phyloP scores from a whole-genome alignment of 1,140 invertebrate genomes.

The Augochlora pura region DNA sequence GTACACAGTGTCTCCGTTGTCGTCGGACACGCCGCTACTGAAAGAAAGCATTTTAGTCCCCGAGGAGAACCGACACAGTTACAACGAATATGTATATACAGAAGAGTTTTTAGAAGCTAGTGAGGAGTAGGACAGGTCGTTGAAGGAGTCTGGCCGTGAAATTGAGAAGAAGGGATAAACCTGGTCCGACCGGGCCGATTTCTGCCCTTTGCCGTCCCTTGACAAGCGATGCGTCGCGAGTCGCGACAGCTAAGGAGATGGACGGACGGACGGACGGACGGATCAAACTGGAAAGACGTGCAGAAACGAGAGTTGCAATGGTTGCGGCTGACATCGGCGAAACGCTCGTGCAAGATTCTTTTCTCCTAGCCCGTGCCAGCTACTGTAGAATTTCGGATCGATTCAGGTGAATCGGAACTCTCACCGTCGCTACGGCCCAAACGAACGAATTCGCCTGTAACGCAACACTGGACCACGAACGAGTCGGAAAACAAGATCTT shows the following conservation, averaged over 20 bases:
- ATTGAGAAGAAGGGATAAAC: background rate
- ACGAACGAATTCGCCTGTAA: no score
- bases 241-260: background rate
- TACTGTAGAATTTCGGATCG: no score
- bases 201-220: background rate
- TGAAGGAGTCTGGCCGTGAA: no score
- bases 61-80: background rate
- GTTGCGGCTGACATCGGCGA: background rate
- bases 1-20: background rate
- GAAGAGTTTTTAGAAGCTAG: slow-evolving; percentile 38
- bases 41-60: slow-evolving; percentile 12
- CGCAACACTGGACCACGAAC: no score
- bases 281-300: slow-evolving; percentile 18
- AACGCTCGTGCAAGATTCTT: slow-evolving; percentile 25
- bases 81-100: slow-evolving; percentile 17
- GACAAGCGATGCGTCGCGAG: slow-evolving; percentile 17
- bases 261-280: background rate
- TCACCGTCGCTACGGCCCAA: no score
- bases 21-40: background rate
- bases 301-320: slow-evolving; percentile 20
- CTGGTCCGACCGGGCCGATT: slow-evolving; percentile 1
- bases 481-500: no score
- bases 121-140: background rate
- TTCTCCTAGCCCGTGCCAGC: no score
- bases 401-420: no score